phyloP scores from a whole-genome alignment of 2,113 vertebrate species.

The Rhipidura dahli region DNA sequence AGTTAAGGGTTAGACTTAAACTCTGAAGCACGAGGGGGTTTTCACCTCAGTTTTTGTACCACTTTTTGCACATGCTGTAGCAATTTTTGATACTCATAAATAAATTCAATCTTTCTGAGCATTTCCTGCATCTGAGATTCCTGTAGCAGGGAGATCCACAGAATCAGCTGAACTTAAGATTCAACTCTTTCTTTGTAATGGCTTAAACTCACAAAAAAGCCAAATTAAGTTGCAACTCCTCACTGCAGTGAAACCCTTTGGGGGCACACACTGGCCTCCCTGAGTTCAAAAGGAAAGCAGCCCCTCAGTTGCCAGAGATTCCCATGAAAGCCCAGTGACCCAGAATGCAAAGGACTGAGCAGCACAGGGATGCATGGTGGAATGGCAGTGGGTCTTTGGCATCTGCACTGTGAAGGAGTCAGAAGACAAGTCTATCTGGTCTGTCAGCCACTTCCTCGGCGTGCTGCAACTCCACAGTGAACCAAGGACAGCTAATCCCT shows the following conservation, averaged over 20 bases:
- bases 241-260: not conserved
- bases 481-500: conserved; percentile 33
- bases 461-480: not conserved
- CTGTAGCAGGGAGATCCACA: not conserved
- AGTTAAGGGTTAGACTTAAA: not conserved
- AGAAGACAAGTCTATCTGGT: not conserved
- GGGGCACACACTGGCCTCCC: not conserved
- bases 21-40: not conserved
- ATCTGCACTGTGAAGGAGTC: conserved; percentile 6
- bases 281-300: not conserved
- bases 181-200: not conserved
- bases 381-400: not conserved
- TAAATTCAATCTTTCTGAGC: not conserved
- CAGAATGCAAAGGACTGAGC: not conserved
- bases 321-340: not conserved
- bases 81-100: not conserved
- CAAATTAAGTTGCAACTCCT: not conserved
- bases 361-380: not conserved
- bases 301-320: not conserved
- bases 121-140: not conserved
- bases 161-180: not conserved
- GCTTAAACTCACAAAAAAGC: not conserved
- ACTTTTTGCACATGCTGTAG: not conserved
- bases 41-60: not conserved
- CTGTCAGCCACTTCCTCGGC: conserved; percentile 8